Evolutionary conservation across 1,140 invertebrate species (phyloP).

Genomic region (Drosophila neocordata): DNA sequence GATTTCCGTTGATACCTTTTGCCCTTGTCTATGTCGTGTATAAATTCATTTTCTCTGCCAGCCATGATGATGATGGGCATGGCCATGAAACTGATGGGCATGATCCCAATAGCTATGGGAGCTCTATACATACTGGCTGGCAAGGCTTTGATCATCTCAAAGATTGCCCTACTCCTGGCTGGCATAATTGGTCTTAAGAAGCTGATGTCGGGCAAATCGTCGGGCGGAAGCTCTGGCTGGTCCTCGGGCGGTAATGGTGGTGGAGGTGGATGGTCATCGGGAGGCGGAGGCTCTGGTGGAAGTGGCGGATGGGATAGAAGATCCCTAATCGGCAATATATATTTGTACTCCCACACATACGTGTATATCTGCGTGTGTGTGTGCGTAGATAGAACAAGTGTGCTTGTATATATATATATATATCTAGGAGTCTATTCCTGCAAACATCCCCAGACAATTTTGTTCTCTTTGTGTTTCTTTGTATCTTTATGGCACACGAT

Average conservation of each 20-base stretch:
- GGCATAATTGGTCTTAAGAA: constrained; percentile 92
- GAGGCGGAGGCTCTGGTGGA: constrained; percentile 82
- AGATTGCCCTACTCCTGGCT: constrained; percentile 89
- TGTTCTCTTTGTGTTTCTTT: not conserved
- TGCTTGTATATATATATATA: not conserved
- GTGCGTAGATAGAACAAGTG: no score
- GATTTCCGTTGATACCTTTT: constrained; percentile 1
- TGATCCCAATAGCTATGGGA: constrained; percentile 89
- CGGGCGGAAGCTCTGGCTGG: constrained; percentile 84
- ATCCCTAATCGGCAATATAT: constrained; percentile 70
- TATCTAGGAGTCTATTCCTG: not conserved
- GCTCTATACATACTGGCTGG: constrained; percentile 89
- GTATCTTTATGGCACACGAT: constrained; percentile 3
- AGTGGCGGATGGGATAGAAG: constrained; percentile 83
- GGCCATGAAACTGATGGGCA: constrained; percentile 89
- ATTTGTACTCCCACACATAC: not conserved
- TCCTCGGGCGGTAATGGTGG: constrained; percentile 84
- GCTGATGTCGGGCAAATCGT: constrained; percentile 86
- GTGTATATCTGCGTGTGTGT: not conserved
- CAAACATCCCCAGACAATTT: constrained; percentile 1
- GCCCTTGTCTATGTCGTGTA: not conserved
- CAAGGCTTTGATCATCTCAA: constrained; percentile 90
- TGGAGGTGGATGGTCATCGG: constrained; percentile 86
- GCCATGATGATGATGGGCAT: constrained; percentile 90
- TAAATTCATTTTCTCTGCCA: constrained; percentile 3